Base-by-base conservation (phyloP, 2,113 vertebrate species). In the Pitta sordida region DNA sequence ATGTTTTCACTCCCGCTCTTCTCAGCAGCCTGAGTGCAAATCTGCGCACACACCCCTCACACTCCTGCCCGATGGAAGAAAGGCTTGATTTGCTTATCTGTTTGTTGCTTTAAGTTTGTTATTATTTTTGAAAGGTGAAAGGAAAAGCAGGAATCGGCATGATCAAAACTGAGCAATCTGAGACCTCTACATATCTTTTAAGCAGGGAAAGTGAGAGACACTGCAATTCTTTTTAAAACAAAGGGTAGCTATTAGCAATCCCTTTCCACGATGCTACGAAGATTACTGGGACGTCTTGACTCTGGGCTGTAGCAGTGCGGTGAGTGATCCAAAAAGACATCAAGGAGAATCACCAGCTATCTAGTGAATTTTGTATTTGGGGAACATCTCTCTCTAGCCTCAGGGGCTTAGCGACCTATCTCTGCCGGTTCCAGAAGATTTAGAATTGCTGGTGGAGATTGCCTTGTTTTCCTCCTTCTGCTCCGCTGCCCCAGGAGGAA, bases 401-500 rank as follows among this genome's bases (percentile, higher is more conserved):
- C 70, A 20, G 44, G 76, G 83, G 62, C 77, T 86, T 23, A 56
- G 36, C 1, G 4, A 79, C 69, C 55, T 29, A 13, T 22, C 69
- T 52, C 32, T 56, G 20, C 20, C 64, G 60, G 43, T 16, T 79
- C n/a, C 65, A 79, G 46, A 59, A 59, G 68, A 43, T 51, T 59
- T 15, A 41, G 30, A 82, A 92, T 41, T 8, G 24, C 78, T 69
- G 62, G 4, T 39, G 49, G 52, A 75, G 58, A 21, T 44, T 30
- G 77, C 70, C 74, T 58, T 70, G 87, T 78, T 93, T 83, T 79
- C 83, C 63, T 95, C 89, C 81, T 88, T 1, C 73, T 75, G 83
- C 73, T 29, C 60, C 36, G 41, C 68, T 48, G 58, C 88, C 89
- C 70, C 93, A 53, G 74, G 96, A 94, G 93, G 62, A 69, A 93